Conservation (phyloP, 1,140 invertebrate species). For the Chironomus striatipennis region DNA sequence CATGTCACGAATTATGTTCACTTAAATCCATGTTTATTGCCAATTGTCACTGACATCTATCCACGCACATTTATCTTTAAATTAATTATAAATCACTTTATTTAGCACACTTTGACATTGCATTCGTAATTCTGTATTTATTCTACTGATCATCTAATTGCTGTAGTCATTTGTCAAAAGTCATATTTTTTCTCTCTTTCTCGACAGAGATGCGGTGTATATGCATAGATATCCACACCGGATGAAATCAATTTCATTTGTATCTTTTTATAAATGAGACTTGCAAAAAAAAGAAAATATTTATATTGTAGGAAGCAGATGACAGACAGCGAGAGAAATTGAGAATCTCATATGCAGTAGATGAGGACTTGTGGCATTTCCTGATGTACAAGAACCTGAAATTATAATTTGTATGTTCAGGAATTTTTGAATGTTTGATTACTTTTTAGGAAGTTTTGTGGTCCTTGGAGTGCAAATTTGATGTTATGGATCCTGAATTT, state of each 20-base stretch:
- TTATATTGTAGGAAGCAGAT: neutral
- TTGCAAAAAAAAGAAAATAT: too few species aligned
- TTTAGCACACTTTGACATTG: neutral
- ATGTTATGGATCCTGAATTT: too few species aligned
- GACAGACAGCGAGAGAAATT: neutral
- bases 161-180: neutral
- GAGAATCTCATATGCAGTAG: too few species aligned
- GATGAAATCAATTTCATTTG: constrained; percentile 14
- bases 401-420: too few species aligned
- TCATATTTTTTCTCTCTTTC: neutral
- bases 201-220: neutral
- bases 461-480: too few species aligned
- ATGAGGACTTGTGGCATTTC: too few species aligned
- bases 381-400: too few species aligned
- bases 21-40: neutral
- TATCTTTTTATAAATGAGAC: neutral
- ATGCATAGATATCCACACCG: neutral
- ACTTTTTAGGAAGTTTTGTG: too few species aligned
- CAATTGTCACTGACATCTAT: neutral
- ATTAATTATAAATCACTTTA: neutral
- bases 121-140: neutral
- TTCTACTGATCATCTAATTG: neutral
- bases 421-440: too few species aligned
- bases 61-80: neutral
- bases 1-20: neutral